A percentile compares a stretch with the other conserved stretches of the same genome.
Evolutionary conservation across 2,888 invertebrate species (phyloP).

Genomic region (Hybos culiciformis): DNA sequence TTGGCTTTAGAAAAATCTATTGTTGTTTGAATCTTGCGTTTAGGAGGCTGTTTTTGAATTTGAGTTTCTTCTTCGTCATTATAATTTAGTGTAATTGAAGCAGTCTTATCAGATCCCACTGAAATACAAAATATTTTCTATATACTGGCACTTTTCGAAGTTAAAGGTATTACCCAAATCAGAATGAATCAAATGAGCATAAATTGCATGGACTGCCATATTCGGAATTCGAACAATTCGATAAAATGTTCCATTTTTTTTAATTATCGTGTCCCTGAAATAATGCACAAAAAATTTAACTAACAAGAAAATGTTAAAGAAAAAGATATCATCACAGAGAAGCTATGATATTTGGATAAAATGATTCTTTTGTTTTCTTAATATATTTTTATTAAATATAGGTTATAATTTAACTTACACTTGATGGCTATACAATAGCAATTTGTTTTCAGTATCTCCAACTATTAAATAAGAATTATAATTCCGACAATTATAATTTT

Average conservation of each 20-base stretch:
- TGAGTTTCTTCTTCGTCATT: conserved; percentile 1
- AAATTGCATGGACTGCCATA: conserved; percentile 36
- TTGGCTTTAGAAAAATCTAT: too few species aligned
- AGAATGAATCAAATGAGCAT: conserved; percentile 44
- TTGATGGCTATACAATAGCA: conserved; percentile 42
- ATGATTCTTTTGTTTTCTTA: not conserved
- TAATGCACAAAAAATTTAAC: too few species aligned
- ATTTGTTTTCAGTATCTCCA: conserved; percentile 49
- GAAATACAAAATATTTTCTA: conserved; percentile 5
- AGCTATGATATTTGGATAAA: too few species aligned
- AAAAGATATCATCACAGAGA: too few species aligned
- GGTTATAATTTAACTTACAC: conserved; percentile 34
- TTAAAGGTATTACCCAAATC: conserved; percentile 38
- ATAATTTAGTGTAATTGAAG: conserved; percentile 12
- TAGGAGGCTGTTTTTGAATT: not conserved
- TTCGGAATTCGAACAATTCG: conserved; percentile 36
- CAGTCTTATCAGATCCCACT: conserved; percentile 16
- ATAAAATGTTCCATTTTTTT: conserved; percentile 37
- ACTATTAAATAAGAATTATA: conserved; percentile 39
- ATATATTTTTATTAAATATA: not conserved
- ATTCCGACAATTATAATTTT: conserved; percentile 35
- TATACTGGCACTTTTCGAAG: not conserved
- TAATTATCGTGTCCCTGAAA: conserved; percentile 28
- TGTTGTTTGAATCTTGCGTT: conserved; percentile 10
- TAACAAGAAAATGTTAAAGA: too few species aligned